These are phyloP conservation scores for Ptyas mucosa DNA, from an alignment of 2,113 vertebrate genomes.

Conservation along the genomic window DNA sequence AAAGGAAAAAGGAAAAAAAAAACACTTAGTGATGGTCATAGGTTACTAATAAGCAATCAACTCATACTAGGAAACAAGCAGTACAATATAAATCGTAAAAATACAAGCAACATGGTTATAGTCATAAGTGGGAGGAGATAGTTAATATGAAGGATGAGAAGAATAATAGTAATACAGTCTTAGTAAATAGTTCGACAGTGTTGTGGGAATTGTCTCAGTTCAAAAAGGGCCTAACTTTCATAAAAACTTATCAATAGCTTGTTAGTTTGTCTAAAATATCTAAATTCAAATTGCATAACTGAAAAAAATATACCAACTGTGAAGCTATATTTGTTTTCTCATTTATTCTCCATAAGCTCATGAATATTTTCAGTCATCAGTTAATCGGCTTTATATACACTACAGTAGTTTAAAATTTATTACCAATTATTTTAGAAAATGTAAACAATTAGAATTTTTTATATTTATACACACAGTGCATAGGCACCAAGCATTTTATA, in stretches of 20 bases:
- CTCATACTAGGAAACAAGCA: too few relatives aligned
- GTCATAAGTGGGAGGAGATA: too few relatives aligned
- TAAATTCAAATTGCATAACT: neutral
- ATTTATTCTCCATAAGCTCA: neutral
- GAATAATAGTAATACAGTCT: too few relatives aligned
- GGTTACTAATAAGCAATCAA: too few relatives aligned
- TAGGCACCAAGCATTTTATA: neutral
- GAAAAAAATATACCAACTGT: neutral
- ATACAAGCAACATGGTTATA: too few relatives aligned
- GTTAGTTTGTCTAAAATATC: neutral
- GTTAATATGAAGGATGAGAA: too few relatives aligned
- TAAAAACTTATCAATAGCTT: neutral
- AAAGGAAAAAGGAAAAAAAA: too few relatives aligned
- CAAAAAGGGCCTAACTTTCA: neutral
- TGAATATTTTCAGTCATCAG: neutral
- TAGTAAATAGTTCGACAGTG: too few relatives aligned
- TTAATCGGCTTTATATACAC: neutral
- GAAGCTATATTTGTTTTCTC: neutral
- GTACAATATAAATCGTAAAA: too few relatives aligned
- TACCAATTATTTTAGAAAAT: neutral
- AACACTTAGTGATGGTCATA: too few relatives aligned
- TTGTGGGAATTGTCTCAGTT: neutral
- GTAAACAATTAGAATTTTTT: neutral
- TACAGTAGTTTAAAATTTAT: neutral
- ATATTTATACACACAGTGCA: neutral